Conservation (phyloP, 2,888 invertebrate species). For the Agriopis aurantiaria region DNA sequence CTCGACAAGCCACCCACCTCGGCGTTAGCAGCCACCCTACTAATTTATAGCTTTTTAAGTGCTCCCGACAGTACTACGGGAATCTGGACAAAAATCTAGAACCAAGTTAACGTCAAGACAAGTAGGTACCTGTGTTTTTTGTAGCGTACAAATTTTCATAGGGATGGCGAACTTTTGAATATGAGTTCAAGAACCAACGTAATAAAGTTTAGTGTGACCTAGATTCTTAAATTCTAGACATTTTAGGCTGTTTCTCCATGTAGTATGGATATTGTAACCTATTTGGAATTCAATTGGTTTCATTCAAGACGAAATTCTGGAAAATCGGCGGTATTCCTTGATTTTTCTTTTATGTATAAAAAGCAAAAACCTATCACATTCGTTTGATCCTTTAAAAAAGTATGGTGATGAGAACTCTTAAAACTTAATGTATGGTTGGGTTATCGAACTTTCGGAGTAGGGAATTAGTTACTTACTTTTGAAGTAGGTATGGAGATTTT, state of each 20-base stretch:
- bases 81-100: conserved; percentile 71
- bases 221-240: conserved; percentile 4
- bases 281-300: conserved; percentile 12
- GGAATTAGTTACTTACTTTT: no score
- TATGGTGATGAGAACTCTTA: no score
- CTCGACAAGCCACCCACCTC: conserved; percentile 71
- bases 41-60: conserved; percentile 84
- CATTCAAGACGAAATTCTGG: background rate
- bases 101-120: conserved; percentile 53
- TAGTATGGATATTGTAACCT: background rate
- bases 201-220: background rate
- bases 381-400: background rate
- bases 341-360: conserved; percentile 6
- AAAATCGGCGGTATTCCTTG: background rate
- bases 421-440: no score
- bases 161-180: no score
- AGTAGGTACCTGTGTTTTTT: background rate
- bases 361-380: background rate
- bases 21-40: conserved; percentile 79
- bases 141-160: no score
- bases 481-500: no score
- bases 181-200: no score
- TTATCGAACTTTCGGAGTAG: no score
- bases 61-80: conserved; percentile 67
- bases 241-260: background rate